These are phyloP conservation scores for Aix galericulata DNA, from an alignment of 2,113 vertebrate genomes.

Conservation along the genomic window DNA sequence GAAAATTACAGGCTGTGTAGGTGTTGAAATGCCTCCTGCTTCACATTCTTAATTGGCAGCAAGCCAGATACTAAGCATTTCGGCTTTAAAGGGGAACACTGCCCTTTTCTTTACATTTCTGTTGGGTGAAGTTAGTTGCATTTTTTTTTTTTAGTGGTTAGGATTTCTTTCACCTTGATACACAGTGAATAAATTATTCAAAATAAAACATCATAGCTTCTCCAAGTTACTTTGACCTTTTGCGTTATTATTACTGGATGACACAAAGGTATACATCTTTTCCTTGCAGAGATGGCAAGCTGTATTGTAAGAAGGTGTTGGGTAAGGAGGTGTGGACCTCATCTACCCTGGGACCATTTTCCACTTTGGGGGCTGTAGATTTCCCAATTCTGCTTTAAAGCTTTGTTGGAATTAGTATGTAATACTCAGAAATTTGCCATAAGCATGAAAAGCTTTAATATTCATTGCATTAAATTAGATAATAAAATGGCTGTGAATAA, in stretches of 20 bases:
- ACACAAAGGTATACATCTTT: not conserved
- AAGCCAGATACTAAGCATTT: slow-evolving; percentile 42
- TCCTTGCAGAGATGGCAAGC: not conserved
- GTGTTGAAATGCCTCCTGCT: slow-evolving; percentile 67
- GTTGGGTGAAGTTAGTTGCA: not conserved
- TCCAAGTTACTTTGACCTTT: not conserved
- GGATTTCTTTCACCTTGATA: not conserved
- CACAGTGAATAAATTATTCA: not conserved
- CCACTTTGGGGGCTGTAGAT: not conserved
- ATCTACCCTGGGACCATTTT: not conserved
- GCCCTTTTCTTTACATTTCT: not conserved
- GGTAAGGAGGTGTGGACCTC: not conserved
- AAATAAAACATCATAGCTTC: not conserved
- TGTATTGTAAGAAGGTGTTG: not conserved
- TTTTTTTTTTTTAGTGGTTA: not conserved
- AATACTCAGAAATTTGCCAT: not conserved
- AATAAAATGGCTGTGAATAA: not conserved
- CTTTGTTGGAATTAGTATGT: not conserved
- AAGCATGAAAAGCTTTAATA: not conserved
- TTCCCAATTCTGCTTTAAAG: not conserved
- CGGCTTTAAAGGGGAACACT: slow-evolving; percentile 43
- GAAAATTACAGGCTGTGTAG: slow-evolving; percentile 72
- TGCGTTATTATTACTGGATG: not conserved
- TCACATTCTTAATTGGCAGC: slow-evolving; percentile 57
- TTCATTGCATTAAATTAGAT: not conserved